A percentile compares a stretch with the other conserved stretches of the same genome.
Evolutionary conservation across 2,113 vertebrate genomes (phyloP).

Genomic region (Otus sunia): DNA sequence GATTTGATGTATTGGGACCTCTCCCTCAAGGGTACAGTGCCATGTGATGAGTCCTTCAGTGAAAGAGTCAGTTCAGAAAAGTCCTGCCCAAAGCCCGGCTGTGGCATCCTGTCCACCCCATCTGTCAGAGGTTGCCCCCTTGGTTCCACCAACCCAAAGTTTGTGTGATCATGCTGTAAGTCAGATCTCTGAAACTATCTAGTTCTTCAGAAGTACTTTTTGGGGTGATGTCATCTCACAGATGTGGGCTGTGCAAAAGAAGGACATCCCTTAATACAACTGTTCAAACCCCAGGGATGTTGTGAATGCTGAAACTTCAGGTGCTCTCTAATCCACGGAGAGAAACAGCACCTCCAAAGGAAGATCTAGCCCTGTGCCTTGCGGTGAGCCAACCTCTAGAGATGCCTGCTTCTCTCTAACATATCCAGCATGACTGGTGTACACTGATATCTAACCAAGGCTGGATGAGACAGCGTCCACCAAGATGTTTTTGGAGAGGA

Average conservation of each 20-base stretch:
- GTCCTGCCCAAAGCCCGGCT: neutral
- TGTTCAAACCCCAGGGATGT: neutral
- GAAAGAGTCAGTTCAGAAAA: neutral
- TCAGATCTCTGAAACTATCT: neutral
- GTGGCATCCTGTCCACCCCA: accelerated
- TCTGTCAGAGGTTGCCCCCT: neutral
- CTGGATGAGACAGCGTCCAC: neutral
- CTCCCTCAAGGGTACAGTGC: accelerated
- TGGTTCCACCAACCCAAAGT: neutral
- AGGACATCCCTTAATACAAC: neutral
- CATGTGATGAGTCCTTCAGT: neutral
- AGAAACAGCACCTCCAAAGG: neutral
- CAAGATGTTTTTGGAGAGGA: neutral
- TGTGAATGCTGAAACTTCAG: neutral
- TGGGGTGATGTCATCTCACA: neutral
- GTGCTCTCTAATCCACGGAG: neutral
- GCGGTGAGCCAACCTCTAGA: neutral
- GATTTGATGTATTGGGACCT: neutral
- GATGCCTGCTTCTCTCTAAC: neutral
- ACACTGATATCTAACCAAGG: neutral
- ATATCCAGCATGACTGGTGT: neutral
- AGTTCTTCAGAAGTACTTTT: neutral
- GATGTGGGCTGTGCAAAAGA: neutral
- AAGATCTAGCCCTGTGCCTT: neutral
- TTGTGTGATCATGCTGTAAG: accelerated